Percentiles rank a stretch among this genome's conserved stretches.
phyloP scores from a whole-genome alignment of 2,888 invertebrate genomes.

The Synanthedon vespiformis region DNA sequence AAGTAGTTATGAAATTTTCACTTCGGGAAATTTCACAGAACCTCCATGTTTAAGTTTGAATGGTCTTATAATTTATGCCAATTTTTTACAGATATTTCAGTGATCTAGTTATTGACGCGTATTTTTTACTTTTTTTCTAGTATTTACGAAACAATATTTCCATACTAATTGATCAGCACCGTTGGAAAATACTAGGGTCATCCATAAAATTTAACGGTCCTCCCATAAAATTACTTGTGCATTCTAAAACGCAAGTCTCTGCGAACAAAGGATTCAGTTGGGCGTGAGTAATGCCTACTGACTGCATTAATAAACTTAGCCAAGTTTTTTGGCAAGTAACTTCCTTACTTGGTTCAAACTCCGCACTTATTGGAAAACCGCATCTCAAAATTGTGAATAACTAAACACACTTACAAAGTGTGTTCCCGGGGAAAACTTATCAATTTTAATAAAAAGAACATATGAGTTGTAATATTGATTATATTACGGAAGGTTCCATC shows the following conservation, averaged over 20 bases:
- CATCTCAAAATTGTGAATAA: background rate
- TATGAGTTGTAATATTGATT: constrained; percentile 6
- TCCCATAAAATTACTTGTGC: constrained; percentile 24
- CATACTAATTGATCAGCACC: no score
- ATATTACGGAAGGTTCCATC: constrained; percentile 20
- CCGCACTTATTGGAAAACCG: constrained; percentile 8
- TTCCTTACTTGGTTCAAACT: constrained; percentile 21
- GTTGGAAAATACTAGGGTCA: constrained; percentile 1
- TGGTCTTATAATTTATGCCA: no score
- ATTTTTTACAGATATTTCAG: no score
- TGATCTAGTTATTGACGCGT: no score
- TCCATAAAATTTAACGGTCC: constrained; percentile 16
- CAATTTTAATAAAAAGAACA: background rate
- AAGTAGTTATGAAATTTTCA: no score
- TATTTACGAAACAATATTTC: no score
- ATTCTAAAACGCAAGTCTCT: constrained; percentile 16
- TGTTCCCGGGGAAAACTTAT: background rate
- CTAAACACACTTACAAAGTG: background rate
- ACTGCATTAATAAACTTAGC: constrained; percentile 49
- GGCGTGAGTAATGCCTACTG: constrained; percentile 40
- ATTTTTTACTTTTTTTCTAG: no score
- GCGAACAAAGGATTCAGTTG: constrained; percentile 40
- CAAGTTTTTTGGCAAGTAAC: constrained; percentile 55
- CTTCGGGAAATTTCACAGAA: no score
- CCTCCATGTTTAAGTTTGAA: no score